Evolutionary conservation across 1,140 invertebrate species (phyloP), one percentile per base, ranked within the genome.

Genomic region (Procambarus clarkii): DNA sequence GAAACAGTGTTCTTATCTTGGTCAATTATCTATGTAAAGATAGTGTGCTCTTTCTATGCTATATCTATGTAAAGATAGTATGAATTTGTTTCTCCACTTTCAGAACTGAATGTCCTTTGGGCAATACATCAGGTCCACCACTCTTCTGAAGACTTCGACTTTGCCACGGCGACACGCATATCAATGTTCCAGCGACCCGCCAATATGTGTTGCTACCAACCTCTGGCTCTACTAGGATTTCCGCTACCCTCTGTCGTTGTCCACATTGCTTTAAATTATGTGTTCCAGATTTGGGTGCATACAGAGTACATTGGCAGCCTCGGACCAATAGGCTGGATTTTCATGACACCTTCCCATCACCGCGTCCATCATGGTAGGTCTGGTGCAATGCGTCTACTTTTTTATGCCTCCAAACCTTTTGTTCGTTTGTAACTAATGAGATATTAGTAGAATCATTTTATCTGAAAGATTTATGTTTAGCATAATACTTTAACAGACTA

Each of bases 121-220:
- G 97, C 98, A 0, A 97, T 98, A 89, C 98, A 99, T 95, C 98
- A 99, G 95, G 97, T 98, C 0, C 98, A 99, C 94, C 98, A 99
- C 93, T 98, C 97, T 93, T 98, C 98, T 24, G 98, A 99, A 94
- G 98, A 99, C 94, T 99, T 98, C 94, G 99, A 99, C 95, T 95
- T 99, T 93, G 96, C 97, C 7, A 97, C 98, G 54, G 97, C 97
- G 0, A 95, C 98, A 86, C 94, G 98, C 50, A 98, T 98, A 94
- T 98, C 97, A 0, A 93, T 97, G 0, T 93, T 98, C 21, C 97
- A 98, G 64, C 46, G 77, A 3, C 54, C 83, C 93, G 84, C 92
- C 91, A 95, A 95, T 21, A 95, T 98, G 97, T 94, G 97, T 0
- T 97, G 98, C 94, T 98, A 98, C 94, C 95, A 98, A 13, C 98